Percentiles rank a stretch among this genome's conserved stretches.
phyloP scores from a whole-genome alignment of 1,140 invertebrate genomes.

The Apis laboriosa region DNA sequence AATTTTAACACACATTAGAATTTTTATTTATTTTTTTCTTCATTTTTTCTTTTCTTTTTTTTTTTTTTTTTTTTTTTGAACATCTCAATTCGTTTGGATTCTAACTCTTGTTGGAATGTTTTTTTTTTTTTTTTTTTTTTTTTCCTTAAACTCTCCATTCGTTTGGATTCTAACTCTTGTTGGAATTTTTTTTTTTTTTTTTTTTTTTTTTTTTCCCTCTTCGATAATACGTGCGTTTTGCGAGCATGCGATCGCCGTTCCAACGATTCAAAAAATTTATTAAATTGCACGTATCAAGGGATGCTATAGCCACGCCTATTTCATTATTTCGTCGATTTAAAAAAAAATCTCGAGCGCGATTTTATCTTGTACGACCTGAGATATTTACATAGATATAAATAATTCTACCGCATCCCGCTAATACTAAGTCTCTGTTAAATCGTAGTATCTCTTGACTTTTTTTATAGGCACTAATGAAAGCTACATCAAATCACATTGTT shows the following conservation, averaged over 20 bases:
- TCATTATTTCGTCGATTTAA: too few relatives aligned
- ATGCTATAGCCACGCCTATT: too few relatives aligned
- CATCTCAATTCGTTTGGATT: not conserved
- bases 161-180: not conserved
- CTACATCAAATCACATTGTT: constrained; percentile 11
- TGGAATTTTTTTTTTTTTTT: constrained; percentile 37
- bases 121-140: too few relatives aligned
- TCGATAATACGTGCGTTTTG: not conserved
- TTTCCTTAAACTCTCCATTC: too few relatives aligned
- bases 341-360: too few relatives aligned
- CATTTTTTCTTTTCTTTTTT: too few relatives aligned
- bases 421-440: constrained; percentile 14
- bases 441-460: not conserved
- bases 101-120: constrained; percentile 22
- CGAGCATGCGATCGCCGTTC: not conserved
- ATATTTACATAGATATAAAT: too few relatives aligned
- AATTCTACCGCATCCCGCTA: not conserved
- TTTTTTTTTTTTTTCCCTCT: not conserved
- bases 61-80: too few relatives aligned
- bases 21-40: too few relatives aligned
- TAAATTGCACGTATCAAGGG: too few relatives aligned
- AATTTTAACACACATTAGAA: too few relatives aligned
- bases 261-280: not conserved
- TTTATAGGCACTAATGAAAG: constrained; percentile 10
- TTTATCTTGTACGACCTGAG: not conserved